Evolutionary conservation across 2,113 vertebrate genomes (phyloP).

Genomic region (Hydropotes inermis): DNA sequence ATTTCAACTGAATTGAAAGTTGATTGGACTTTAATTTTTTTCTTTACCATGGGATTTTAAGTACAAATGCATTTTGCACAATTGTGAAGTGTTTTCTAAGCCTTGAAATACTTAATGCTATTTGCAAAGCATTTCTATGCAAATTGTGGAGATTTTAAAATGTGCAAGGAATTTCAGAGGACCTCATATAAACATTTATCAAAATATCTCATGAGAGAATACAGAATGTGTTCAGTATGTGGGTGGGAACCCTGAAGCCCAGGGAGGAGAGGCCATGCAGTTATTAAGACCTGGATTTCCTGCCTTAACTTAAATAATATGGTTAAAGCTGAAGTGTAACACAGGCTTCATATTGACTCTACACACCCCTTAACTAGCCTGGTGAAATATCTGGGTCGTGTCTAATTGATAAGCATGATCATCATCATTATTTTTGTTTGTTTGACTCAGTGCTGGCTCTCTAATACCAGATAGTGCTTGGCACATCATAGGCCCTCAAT

Average conservation of each 20-base stretch:
- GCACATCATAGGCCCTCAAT: constrained; percentile 7
- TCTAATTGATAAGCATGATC: neutral
- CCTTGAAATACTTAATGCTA: constrained; percentile 42
- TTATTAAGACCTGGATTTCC: neutral
- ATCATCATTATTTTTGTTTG: neutral
- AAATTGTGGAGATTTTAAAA: constrained; percentile 54
- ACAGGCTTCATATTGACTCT: neutral
- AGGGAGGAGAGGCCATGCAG: neutral
- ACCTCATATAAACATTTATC: neutral
- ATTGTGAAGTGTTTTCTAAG: constrained; percentile 52
- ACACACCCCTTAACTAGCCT: neutral
- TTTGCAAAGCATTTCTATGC: constrained; percentile 41
- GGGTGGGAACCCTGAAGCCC: neutral
- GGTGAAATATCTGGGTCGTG: neutral
- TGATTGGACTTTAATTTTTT: constrained; percentile 57
- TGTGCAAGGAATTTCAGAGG: constrained; percentile 38
- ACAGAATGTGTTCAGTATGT: neutral
- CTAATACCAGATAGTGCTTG: constrained; percentile 7
- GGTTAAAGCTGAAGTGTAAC: neutral
- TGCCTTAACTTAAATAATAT: neutral
- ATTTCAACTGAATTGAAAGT: constrained; percentile 41
- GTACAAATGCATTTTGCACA: constrained; percentile 42
- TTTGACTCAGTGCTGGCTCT: neutral
- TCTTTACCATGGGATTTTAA: constrained; percentile 58
- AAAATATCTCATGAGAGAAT: neutral